These are phyloP conservation scores for Pagrus major DNA, from an alignment of 2,113 vertebrate species.

Conservation along the genomic window DNA sequence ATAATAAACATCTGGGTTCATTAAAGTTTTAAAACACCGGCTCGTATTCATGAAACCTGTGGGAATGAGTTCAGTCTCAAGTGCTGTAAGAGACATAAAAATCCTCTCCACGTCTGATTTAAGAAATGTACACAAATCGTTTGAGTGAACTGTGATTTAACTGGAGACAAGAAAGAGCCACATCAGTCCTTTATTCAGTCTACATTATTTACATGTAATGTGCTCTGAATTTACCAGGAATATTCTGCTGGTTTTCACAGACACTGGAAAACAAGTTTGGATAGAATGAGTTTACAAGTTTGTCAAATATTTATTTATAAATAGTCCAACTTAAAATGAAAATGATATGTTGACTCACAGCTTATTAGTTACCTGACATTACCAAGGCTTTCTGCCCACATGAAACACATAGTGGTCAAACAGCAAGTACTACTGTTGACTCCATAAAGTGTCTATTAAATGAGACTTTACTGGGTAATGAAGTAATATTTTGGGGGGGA, in stretches of 20 bases:
- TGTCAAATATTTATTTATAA: background rate
- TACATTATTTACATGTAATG: no score
- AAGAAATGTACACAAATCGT: background rate
- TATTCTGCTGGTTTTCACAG: background rate
- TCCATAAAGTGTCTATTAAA: background rate
- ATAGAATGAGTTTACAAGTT: background rate
- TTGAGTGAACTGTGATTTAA: no score
- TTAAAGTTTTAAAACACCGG: background rate
- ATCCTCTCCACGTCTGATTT: background rate
- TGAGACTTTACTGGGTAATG: background rate
- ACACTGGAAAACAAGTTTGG: background rate
- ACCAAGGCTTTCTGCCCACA: background rate
- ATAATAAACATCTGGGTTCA: background rate
- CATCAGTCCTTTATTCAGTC: background rate
- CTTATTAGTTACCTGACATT: background rate
- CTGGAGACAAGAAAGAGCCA: no score
- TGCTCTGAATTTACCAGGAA: background rate
- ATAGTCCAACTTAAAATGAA: background rate
- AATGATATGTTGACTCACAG: no score
- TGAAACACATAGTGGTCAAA: no score
- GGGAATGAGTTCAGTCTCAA: no score
- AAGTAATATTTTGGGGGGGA: no score
- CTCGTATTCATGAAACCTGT: background rate
- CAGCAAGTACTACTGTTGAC: background rate
- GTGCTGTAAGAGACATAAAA: no score